Base-by-base conservation (phyloP, 2,888 invertebrate genomes). In the Heliothis peltigera region DNA sequence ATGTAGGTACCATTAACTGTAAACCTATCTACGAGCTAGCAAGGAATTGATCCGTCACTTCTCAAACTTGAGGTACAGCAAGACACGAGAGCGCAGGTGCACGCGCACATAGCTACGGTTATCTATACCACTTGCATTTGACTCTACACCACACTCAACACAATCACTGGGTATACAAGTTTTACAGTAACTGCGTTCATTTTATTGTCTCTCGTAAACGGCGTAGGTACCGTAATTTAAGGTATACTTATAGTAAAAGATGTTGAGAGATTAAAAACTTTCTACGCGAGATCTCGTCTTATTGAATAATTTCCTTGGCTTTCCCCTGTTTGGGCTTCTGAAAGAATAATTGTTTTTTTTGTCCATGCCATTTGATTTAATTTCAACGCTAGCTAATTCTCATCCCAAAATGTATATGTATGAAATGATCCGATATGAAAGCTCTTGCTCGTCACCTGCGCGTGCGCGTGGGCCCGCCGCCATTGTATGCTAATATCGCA, bases 361-460 rank as follows among this genome's bases (percentile, higher is more conserved):
- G 63, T 59, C 58, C 42, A 52, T 56, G 59, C 52, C 58, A 55
- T 73, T 67, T 67, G 61, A 70, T 63, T 60, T 70, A 52, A 79
- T 81, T 76, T 71, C 17, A 61, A 77, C 74, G 63, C 69, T 64
- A 76, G 64, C 54, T 71, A 58, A 75, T 81, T 69, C 71, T 70
- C 70, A 70, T 79, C 70, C 60, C 47, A 59, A 76, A 72, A 66
- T 65, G 48, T 77, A 56, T 74, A 64, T 53, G 76, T 74, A 73
- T 70, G 76, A 70, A 78, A 75, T 72, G 70, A 77, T 81, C 66
- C 64, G 70, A 75, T 72, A 80, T 77, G 81, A 84, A 82, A 83
- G 87, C 84, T 75, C 83, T 80, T 77, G 81, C 85, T 88, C 90
- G 90, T 93, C 93, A 93, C 93, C 93, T 92, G 93, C 89, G 75